A percentile compares a stretch with the other conserved stretches of the same genome.
phyloP scores from a whole-genome alignment of 2,797 vertebrate species.

The Karalla daura region DNA sequence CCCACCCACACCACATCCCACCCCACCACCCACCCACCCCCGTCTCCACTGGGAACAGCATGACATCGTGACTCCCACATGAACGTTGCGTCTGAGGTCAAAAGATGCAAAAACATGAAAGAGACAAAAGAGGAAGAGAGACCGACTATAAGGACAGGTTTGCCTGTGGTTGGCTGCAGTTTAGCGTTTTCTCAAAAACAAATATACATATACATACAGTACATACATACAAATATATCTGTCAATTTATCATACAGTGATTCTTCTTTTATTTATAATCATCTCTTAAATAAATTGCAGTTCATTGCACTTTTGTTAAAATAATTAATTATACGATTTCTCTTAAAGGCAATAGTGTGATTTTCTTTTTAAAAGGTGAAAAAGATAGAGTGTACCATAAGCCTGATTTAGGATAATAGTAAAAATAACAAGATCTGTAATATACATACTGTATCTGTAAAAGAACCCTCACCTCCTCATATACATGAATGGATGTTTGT shows the following conservation, averaged over 20 bases:
- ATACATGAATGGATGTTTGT: constrained; percentile 76
- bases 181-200: constrained; percentile 67
- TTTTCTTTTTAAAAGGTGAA: constrained; percentile 84
- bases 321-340: constrained; percentile 84
- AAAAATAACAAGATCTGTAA: constrained; percentile 87
- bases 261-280: constrained; percentile 80
- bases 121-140: constrained; percentile 43
- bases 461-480: constrained; percentile 83
- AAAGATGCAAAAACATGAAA: constrained; percentile 52
- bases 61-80: constrained; percentile 40
- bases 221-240: constrained; percentile 83
- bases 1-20: not conserved
- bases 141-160: constrained; percentile 53
- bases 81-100: constrained; percentile 65
- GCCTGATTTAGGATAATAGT: constrained; percentile 87
- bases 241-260: constrained; percentile 84
- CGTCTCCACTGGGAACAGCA: constrained; percentile 27
- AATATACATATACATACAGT: constrained; percentile 79
- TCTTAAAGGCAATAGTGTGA: constrained; percentile 87
- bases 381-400: constrained; percentile 84
- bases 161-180: constrained; percentile 70
- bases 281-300: constrained; percentile 86
- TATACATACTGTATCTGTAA: constrained; percentile 84
- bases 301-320: constrained; percentile 90
- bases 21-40: not conserved